Base-by-base conservation (phyloP, 2,888 invertebrate genomes). In the Apamea crenata region DNA sequence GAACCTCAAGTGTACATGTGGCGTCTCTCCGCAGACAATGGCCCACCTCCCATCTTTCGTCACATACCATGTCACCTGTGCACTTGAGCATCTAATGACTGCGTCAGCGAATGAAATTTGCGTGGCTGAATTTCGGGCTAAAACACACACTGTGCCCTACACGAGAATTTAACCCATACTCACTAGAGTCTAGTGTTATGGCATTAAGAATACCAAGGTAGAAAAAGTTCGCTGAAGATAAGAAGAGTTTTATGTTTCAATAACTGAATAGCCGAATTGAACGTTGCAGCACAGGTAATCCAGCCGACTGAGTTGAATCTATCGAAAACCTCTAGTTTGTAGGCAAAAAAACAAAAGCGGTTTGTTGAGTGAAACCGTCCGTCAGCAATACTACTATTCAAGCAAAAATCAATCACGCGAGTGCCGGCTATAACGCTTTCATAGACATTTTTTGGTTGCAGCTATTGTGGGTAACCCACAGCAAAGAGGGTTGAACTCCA, bases 331-430 rank as follows among this genome's bases (percentile, higher is more conserved):
- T 29, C 18, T 50, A 21, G 44, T 70, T 56, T n/a, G 29, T 25
- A 44, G 18, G 12, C 56, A 29, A 66, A 44, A 71, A 53, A 67
- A 59, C 18, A 80, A 44, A 44, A 53, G 50, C 25, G 4, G 40
- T 36, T 77, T 71, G 66, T 77, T 76, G 77, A 67, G 7, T 32
- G 14, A 8, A 61, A 61, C 16, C 32, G 40, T n/a, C 59, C 59
- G 73, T 50, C 59, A 74, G 75, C n/a, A 74, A 74, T 61, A 67
- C n/a, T 36, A n/a, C 5, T 70, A 36, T 81, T 67, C 29, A 36
- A 77, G 25, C 67, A 47, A 16, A 71, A 77, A 61, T 81, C 83
- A 71, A 83, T 81, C 61, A 36, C 36, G 12, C 18, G 36, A 67
- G 53, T 53, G 29, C 25, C 0, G 21, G 21, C 0, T 53, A 67